These are phyloP conservation scores for Oxyura jamaicensis DNA, from an alignment of 2,113 vertebrate species.

Conservation along the genomic window DNA sequence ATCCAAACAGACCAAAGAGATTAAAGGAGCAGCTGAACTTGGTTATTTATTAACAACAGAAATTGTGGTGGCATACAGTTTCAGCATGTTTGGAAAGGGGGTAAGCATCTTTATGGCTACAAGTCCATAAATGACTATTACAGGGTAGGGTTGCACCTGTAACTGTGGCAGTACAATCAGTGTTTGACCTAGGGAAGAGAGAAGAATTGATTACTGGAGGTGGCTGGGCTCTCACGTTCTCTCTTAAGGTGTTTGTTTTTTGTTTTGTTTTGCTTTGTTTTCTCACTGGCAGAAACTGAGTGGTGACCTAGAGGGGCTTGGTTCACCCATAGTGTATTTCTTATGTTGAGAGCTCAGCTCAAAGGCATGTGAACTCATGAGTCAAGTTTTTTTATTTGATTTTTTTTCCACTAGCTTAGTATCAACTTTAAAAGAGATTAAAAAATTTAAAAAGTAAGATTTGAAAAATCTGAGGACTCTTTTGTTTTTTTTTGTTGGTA, in stretches of 20 bases:
- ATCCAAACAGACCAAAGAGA: neutral
- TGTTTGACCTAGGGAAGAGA: accelerated
- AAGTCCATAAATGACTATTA: accelerated
- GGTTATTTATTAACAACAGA: accelerated
- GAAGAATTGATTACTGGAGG: accelerated
- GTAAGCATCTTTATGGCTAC: accelerated
- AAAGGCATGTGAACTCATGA: accelerated
- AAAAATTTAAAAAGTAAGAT: accelerated
- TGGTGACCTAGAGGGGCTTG: accelerated
- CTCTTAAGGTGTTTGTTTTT: accelerated
- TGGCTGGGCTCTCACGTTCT: accelerated
- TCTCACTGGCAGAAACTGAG: accelerated
- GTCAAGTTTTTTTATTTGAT: accelerated
- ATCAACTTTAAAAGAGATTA: accelerated
- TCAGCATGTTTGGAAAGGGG: accelerated
- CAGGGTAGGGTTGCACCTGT: accelerated
- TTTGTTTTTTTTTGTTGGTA: accelerated
- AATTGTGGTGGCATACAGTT: neutral
- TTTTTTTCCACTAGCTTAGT: neutral
- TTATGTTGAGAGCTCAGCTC: accelerated
- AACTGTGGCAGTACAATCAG: accelerated
- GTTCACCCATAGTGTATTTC: accelerated
- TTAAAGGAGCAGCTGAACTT: neutral
- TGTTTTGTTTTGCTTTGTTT: accelerated
- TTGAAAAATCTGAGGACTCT: accelerated